Base-by-base conservation (phyloP, 2,888 invertebrate species). In the Acrobasis repandana region DNA sequence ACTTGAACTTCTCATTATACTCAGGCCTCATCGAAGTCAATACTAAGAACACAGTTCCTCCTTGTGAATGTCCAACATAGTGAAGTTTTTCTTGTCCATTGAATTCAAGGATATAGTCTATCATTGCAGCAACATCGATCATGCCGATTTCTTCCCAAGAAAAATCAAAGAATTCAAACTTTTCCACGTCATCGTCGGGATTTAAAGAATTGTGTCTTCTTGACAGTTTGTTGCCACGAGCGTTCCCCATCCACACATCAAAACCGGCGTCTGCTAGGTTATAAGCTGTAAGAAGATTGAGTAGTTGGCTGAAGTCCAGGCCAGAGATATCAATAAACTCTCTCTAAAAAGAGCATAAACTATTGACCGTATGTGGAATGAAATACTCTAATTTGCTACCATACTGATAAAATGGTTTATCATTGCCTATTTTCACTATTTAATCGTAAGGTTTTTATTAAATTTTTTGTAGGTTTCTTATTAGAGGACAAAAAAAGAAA, bases 231-330 rank as follows among this genome's bases (percentile, higher is more conserved):
- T 96, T 97, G 5, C 97, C 97, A 62, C 97, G 90, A n/a, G 94
- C 93, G 80, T 97, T 97, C 0, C 96, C 96, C 75, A 98, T 75
- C 97, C 97, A 98, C 0, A 95, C 94, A 73, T 96, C 95, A 69
- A 94, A 95, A 0, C 95, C 95, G 15, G 86, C 85, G 67, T 95
- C 94, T 0, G 94, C 93, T 50, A 96, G 89, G 75, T 94, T 93
- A 86, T 93, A 96, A 70, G 86, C 97, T 96, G 72, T 0, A 70
- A 75, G 2, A 38, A 2, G 8, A 28, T 28, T 28, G 6, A 28
- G 8, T 28, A 28, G 28, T 28, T 28, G 6, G 28, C 28, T 28
- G 6, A 28, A 28, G 2, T 8, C n/a, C n/a, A n/a, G n/a, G n/a
- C n/a, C n/a, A n/a, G n/a, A n/a, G n/a, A n/a, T n/a, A n/a, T n/a